Base-by-base conservation (phyloP, 2,113 vertebrate genomes). In the Camelus bactrianus region DNA sequence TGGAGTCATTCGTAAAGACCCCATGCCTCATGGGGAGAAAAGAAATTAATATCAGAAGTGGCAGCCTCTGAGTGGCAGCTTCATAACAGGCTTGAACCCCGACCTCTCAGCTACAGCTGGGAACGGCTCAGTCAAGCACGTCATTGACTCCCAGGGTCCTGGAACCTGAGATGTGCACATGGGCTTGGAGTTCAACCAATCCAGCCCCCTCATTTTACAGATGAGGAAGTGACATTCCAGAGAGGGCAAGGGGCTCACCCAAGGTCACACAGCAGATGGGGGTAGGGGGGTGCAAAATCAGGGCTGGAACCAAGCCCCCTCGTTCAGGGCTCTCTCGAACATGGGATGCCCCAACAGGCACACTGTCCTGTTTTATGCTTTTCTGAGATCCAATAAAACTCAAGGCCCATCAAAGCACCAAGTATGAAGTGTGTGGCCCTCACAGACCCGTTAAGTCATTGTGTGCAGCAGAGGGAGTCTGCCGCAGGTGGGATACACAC, bases 71-170 rank as follows among this genome's bases (percentile, higher is more conserved):
- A 97, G 89, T 86, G 64, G 94, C 94, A 97, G 97, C 97, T 96
- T 88, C 93, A 96, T 97, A 98, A 98, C 96, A 96, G 97, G 93
- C 96, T 96, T 97, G 97, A 97, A 97, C 98, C 86, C 79, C 14
- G 92, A 95, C 97, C 96, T 89, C 91, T 87, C 0, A 0, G 91
- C 77, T 96, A 56, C 38, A 86, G 83, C 93, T 67, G 91, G 52
- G 73, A 96, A 91, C 6, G 0, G 82, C 73, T 96, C 97, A 97
- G 94, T 80, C 95, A 98, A 97, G 95, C 98, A 96, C 64, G 0
- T 89, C 97, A 97, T 95, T 96, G 97, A 96, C 91, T 96, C 93
- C 79, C 65, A 35, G 48, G 67, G 89, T 95, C 82, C 95, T 30
- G 42, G 94, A 97, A 94, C 95, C 94, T 17, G 83, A 95, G 91